phyloP scores from a whole-genome alignment of 2,113 vertebrate species.

The Proteles cristata region DNA sequence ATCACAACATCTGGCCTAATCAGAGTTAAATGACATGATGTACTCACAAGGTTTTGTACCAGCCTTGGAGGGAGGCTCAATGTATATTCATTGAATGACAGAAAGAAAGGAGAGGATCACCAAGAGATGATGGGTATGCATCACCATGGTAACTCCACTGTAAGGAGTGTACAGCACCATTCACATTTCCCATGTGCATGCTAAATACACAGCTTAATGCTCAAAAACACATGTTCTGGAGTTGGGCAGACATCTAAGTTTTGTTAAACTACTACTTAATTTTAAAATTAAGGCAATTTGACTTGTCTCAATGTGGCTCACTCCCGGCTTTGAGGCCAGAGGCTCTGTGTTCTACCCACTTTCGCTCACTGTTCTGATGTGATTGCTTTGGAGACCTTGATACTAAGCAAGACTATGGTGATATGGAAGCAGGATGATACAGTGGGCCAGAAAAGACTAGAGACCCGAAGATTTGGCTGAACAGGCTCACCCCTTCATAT shows the following conservation, averaged over 20 bases:
- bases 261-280: background rate
- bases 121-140: background rate
- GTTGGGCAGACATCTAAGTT: background rate
- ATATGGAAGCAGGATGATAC: background rate
- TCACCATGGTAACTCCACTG: background rate
- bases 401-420: background rate
- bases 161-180: too few species aligned
- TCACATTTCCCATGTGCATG: too few species aligned
- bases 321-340: background rate
- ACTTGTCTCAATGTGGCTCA: background rate
- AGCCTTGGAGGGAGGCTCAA: background rate
- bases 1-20: background rate
- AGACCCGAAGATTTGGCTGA: background rate
- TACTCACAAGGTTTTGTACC: background rate
- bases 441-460: background rate
- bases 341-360: background rate
- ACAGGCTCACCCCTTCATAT: background rate
- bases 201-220: background rate
- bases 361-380: background rate
- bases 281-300: background rate
- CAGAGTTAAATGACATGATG: background rate
- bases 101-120: background rate
- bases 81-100: background rate
- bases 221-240: background rate
- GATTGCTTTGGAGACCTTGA: background rate